Percentiles rank a stretch among this genome's conserved stretches.
Conservation (phyloP, 1,140 invertebrate species). For the Frieseomelitta varia region DNA sequence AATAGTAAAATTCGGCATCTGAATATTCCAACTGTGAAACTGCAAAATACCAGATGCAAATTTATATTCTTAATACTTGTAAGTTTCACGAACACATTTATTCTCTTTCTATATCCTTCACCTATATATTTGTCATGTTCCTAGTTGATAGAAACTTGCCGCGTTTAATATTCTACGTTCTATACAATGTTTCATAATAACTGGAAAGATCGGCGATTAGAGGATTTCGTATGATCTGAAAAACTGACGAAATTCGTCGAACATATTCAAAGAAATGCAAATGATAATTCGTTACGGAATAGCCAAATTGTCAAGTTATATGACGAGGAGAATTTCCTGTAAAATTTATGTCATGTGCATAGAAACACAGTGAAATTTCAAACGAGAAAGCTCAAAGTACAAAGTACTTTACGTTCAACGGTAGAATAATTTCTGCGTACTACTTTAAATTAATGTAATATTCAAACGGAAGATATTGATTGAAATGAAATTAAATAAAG, state of each 20-base stretch:
- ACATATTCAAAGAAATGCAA: background rate
- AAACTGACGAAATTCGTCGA: background rate
- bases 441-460: background rate
- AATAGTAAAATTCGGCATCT: background rate
- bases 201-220: background rate
- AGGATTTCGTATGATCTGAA: background rate
- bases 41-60: background rate
- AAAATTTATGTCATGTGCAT: conserved; percentile 6
- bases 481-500: background rate
- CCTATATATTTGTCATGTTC: background rate
- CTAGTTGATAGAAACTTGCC: background rate
- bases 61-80: background rate
- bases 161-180: conserved; percentile 7
- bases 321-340: background rate
- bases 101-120: background rate
- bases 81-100: background rate
- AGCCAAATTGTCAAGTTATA: too few species aligned
- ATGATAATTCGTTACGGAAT: background rate
- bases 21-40: background rate
- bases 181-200: conserved; percentile 35
- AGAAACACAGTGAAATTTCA: conserved; percentile 17
- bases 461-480: background rate
- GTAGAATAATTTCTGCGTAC: background rate
- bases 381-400: conserved; percentile 6
- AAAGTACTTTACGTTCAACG: too few species aligned